These are phyloP conservation scores for Megalops atlanticus DNA, from an alignment of 2,113 vertebrate species.

Conservation along the genomic window DNA sequence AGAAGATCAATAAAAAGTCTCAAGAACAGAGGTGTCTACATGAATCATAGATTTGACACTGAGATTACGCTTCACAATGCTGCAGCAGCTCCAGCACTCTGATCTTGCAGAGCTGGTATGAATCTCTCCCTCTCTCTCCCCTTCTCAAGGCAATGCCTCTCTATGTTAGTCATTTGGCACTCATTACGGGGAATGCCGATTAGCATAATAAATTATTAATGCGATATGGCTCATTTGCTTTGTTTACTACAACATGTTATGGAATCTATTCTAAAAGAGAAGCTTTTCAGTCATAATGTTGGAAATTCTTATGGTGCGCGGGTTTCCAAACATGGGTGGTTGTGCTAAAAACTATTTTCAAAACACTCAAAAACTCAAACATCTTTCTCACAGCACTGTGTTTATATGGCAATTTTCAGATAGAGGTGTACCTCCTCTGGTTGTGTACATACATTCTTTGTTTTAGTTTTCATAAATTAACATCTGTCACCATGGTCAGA, in stretches of 20 bases:
- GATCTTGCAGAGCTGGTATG: no score
- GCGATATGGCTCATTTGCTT: conserved; percentile 14
- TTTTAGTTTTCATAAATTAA: no score
- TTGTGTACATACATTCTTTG: no score
- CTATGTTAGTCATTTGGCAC: background rate
- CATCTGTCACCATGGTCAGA: background rate
- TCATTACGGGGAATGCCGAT: background rate
- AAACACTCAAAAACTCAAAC: background rate
- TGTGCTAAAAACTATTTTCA: background rate
- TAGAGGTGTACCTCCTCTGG: no score
- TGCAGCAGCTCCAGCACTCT: background rate
- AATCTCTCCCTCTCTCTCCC: background rate
- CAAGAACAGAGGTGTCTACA: background rate
- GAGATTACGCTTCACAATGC: background rate
- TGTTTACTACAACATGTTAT: conserved; percentile 6
- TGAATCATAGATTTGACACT: background rate
- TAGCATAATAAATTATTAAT: background rate
- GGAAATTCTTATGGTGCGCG: background rate
- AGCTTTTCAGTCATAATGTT: conserved; percentile 18
- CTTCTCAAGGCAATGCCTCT: background rate
- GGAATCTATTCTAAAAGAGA: conserved; percentile 1
- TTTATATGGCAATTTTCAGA: no score
- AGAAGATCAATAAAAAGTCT: background rate
- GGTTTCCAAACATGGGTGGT: background rate
- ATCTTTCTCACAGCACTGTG: no score